phyloP scores from a whole-genome alignment of 2,113 vertebrate genomes.

The Oceanodroma tethys region DNA sequence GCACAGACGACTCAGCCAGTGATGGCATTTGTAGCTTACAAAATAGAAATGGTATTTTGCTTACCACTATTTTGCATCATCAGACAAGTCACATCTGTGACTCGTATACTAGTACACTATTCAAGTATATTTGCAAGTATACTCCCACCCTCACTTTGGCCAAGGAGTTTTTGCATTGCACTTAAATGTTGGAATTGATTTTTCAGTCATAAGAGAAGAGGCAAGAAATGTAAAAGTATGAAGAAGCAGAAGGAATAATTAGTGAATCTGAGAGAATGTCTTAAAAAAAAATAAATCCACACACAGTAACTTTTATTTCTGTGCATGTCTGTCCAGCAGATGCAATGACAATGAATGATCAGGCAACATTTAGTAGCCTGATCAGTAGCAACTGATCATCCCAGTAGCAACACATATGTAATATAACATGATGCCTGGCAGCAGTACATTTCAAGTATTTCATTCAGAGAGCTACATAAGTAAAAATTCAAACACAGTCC shows the following conservation, averaged over 20 bases:
- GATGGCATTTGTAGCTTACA: background rate
- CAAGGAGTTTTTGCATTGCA: background rate
- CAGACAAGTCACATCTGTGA: background rate
- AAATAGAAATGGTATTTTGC: background rate
- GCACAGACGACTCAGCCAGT: background rate
- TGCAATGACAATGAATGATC: background rate
- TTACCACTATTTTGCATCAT: background rate
- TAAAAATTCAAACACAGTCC: background rate
- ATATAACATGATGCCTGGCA: background rate
- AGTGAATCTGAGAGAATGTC: background rate
- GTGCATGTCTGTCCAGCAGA: background rate
- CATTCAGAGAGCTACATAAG: background rate
- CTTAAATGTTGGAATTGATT: background rate
- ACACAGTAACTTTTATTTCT: rapidly evolving
- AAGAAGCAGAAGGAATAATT: background rate
- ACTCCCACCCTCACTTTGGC: background rate
- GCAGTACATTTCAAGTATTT: background rate
- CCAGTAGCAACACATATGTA: background rate
- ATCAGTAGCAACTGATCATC: background rate
- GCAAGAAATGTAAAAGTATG: background rate
- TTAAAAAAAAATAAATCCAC: background rate
- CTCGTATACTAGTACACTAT: background rate
- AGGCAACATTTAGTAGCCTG: background rate
- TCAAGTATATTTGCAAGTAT: background rate
- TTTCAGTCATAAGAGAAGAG: background rate